phyloP scores from a whole-genome alignment of 2,797 vertebrate species.

The Sebastiscus albofasciatus region DNA sequence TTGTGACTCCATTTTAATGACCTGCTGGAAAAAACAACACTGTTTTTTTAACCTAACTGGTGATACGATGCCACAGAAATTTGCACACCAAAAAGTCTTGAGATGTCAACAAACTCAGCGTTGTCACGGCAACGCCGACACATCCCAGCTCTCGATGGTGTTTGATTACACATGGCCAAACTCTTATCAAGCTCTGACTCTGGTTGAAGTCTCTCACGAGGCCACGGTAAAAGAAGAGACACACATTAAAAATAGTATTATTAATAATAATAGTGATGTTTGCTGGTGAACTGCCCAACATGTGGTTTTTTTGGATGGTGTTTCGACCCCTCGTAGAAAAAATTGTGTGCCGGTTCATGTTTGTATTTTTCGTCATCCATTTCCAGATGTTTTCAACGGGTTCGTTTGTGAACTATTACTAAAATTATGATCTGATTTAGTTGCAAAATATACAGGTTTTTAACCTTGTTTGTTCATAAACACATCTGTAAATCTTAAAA shows the following conservation, averaged over 20 bases:
- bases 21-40: not conserved
- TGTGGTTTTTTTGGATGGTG: constrained; percentile 10
- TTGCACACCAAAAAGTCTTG: constrained; percentile 32
- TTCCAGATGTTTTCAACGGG: not conserved
- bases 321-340: not conserved
- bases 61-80: constrained; percentile 30
- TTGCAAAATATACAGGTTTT: not conserved
- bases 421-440: not conserved
- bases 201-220: not conserved
- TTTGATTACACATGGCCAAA: constrained; percentile 5
- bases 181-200: not conserved
- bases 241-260: not conserved
- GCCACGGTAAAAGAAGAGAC: not conserved
- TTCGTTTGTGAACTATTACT: constrained; percentile 9
- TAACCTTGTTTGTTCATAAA: not conserved
- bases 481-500: constrained; percentile 11
- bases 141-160: not conserved
- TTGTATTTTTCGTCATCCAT: constrained; percentile 6
- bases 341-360: constrained; percentile 14
- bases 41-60: constrained; percentile 3
- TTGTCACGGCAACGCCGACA: constrained; percentile 14
- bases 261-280: not conserved
- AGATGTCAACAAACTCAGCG: not conserved
- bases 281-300: constrained; percentile 38
- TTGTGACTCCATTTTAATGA: constrained; percentile 11